Evolutionary conservation across 2,888 invertebrate genomes (phyloP).

Genomic region (Athalia circularis): DNA sequence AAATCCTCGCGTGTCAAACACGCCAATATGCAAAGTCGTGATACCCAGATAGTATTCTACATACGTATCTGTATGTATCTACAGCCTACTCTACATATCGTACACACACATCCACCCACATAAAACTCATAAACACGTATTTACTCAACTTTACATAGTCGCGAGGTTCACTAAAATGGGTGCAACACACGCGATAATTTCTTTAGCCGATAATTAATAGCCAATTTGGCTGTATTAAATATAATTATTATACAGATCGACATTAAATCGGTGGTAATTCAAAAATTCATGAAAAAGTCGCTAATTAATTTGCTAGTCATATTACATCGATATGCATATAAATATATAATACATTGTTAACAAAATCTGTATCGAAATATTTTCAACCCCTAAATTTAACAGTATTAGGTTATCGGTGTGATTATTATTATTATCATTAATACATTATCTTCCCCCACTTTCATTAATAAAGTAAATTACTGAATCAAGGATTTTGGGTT

Average conservation of each 20-base stretch:
- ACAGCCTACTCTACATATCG: neutral
- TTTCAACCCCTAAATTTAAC: no score
- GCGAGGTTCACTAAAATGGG: neutral
- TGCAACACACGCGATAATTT: conserved; percentile 22
- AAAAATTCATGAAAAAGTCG: neutral
- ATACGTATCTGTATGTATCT: conserved; percentile 8
- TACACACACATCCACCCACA: neutral
- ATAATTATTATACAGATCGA: neutral
- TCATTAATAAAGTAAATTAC: no score
- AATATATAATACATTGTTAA: no score
- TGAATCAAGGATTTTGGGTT: no score
- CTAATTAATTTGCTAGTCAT: neutral
- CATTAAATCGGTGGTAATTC: neutral
- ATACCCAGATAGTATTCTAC: conserved; percentile 23
- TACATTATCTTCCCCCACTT: no score
- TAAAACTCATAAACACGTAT: neutral
- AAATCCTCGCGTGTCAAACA: conserved; percentile 40
- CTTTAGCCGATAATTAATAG: conserved; percentile 16
- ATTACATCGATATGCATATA: no score
- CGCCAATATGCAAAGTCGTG: conserved; percentile 43
- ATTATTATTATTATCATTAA: no score
- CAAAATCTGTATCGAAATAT: no score
- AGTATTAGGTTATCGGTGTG: no score
- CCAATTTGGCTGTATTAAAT: no score
- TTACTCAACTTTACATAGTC: neutral